phyloP scores from a whole-genome alignment of 2,113 vertebrate species.

The Albula glossodonta region DNA sequence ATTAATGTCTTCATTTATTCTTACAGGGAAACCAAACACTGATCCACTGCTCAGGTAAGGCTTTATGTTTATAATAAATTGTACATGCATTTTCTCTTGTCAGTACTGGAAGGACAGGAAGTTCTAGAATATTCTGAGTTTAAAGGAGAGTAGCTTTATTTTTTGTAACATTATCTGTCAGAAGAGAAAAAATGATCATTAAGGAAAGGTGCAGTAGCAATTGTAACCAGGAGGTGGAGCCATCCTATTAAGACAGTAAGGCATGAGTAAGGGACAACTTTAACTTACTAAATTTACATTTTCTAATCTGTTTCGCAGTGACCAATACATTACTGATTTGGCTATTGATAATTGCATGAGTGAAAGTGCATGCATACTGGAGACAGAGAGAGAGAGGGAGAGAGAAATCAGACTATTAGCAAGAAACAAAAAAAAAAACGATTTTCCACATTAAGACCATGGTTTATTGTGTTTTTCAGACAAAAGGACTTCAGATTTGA shows the following conservation, averaged over 20 bases:
- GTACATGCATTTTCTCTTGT: not conserved
- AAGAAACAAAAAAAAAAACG: no score
- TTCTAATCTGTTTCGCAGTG: not conserved
- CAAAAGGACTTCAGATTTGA: not conserved
- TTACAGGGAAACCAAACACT: slow-evolving; percentile 63
- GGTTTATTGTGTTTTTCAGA: not conserved
- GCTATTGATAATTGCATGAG: not conserved
- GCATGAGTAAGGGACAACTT: slow-evolving; percentile 9
- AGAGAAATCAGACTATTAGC: no score
- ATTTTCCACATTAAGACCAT: not conserved
- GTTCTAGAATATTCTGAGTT: not conserved
- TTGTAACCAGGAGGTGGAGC: slow-evolving; percentile 8
- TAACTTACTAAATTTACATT: not conserved
- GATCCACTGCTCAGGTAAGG: slow-evolving; percentile 68
- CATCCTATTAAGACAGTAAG: slow-evolving; percentile 1
- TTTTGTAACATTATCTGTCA: not conserved
- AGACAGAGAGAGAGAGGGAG: not conserved
- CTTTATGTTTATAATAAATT: not conserved
- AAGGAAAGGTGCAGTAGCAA: not conserved
- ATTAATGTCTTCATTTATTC: not conserved
- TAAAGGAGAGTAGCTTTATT: not conserved
- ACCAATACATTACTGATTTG: not conserved
- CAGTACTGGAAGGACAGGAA: not conserved
- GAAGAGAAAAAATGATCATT: not conserved
- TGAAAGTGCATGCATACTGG: no score